Conservation (phyloP, 2,888 invertebrate genomes). For the Trileptium ribeirensis region DNA sequence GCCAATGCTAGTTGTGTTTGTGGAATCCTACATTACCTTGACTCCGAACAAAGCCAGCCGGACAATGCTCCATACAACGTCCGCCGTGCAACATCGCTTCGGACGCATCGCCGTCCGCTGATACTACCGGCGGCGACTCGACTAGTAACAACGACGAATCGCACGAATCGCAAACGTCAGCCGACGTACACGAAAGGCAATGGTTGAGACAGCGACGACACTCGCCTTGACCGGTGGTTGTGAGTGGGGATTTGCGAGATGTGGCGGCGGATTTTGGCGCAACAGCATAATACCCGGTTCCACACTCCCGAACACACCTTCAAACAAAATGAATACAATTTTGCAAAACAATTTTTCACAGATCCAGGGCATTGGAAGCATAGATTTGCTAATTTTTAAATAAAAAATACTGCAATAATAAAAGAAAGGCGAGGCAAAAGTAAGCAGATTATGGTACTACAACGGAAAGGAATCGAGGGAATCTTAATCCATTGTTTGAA, state of each 20-base stretch:
- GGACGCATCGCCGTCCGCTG: constrained; percentile 38
- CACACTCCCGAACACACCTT: constrained; percentile 37
- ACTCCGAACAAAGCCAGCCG: constrained; percentile 26
- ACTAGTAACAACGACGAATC: constrained; percentile 45
- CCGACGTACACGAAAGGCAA: constrained; percentile 1
- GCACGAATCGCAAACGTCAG: constrained; percentile 45
- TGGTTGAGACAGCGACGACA: background rate
- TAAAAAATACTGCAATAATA: too few species aligned
- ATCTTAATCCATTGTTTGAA: too few species aligned
- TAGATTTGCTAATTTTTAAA: too few species aligned
- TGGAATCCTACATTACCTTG: too few species aligned
- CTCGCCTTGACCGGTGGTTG: too few species aligned
- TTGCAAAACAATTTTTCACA: too few species aligned
- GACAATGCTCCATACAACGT: constrained; percentile 47
- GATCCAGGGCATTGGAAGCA: too few species aligned
- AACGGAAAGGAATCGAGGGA: too few species aligned
- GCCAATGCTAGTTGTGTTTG: too few species aligned
- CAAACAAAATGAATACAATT: too few species aligned
- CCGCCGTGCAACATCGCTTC: constrained; percentile 46
- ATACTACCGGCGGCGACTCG: constrained; percentile 36
- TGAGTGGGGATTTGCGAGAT: constrained; percentile 43
- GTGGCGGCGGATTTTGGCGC: constrained; percentile 34
- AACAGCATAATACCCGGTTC: constrained; percentile 40
- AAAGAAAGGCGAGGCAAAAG: too few species aligned
- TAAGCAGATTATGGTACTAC: too few species aligned